Base-by-base conservation (phyloP, 23 tunicate genomes). In the Diplosoma virens region DNA sequence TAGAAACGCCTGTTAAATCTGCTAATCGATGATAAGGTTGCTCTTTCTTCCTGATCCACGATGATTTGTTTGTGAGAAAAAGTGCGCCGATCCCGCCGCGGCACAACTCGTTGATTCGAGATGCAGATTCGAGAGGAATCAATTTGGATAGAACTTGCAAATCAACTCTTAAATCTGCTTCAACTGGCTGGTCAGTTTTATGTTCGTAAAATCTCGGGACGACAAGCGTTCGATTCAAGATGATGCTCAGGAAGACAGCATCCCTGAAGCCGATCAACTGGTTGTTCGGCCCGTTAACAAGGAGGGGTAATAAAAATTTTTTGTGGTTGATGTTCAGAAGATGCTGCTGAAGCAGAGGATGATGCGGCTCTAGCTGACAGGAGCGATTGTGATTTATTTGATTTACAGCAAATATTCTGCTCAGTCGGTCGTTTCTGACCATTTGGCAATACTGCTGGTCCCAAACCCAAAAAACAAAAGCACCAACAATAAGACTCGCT, bases 211-310 rank as follows among this genome's bases (percentile, higher is more conserved):
- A 87, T 20, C 31, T 6, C 0, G 94, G 94, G 11, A 87, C 11
- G 7, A 87, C 79, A 23, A 87, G 34, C 0, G 94, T 87, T 3
- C 94, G 73, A 32, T 87, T 87, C 0, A 87, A 59, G 20, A 63
- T 24, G 0, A 87, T 87, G 9, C 81, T 86, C 9, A 87, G 66
- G 64, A 73, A 87, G 0, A 87, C 81, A 14, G 94, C 65, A 28
- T 87, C 94, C 16, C 94, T 58, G 50, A 87, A 37, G 18, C 94
- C 86, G 16, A 87, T 81, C 28, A 87, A 24, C 65, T 87, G 94
- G 71, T 87, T 87, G 71, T 87, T 87, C 0, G 94, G 94, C 27
- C 94, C 94, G 30, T 84, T 75, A 22, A 59, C 33, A 2, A 84
- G 66, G 21, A 84, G 28, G 6, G 88, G 88, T 30, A 58, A 66